Evolutionary conservation across 1,140 invertebrate genomes (phyloP), one percentile per base, ranked within the genome.

Genomic region (Drosophila melanogaster): DNA sequence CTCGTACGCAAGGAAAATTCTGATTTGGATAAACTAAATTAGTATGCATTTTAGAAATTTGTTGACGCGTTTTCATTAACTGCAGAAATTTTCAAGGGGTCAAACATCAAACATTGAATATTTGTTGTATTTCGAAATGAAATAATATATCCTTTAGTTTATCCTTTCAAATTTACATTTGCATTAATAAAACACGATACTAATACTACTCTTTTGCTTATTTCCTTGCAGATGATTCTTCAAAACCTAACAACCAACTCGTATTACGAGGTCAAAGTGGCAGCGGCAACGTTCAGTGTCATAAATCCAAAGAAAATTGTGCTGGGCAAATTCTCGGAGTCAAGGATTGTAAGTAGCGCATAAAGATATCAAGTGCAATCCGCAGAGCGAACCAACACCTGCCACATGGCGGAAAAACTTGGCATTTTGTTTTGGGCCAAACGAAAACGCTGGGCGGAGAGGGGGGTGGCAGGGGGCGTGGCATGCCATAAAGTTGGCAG

Each of bases 211-310:
- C 2, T 19, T 4, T 10, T 26, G 33, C 35, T 22, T 30, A 30
- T 22, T 40, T 49, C 59, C 51, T 93, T 94, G 30, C 92, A 96
- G 95, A 94, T 95, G 91, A 93, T 94, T 40, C 94, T 96, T 69
- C 94, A 94, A 57, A 97, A 97, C 91, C 93, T 97, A 56, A 96
- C 96, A 50, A 94, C 94, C 67, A 94, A 96, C 90, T 94, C 94
- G 1, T 93, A 95, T 87, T 97, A 97, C 91, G 95, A 96, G 92
- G 93, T 97, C 22, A 94, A 95, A 92, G 94, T 97, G 33, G 93
- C 94, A 62, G 96, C 95, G 35, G 95, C 95, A 14, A 95, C 96
- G 4, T 93, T 93, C 54, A 96, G 96, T 90, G 93, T 94, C 26
- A 93, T 95, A 78, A 93, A 96, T 90, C 92, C 92, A 58, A 93